Evolutionary conservation across 2,797 vertebrate species (phyloP).

Genomic region (Cyclura pinguis): DNA sequence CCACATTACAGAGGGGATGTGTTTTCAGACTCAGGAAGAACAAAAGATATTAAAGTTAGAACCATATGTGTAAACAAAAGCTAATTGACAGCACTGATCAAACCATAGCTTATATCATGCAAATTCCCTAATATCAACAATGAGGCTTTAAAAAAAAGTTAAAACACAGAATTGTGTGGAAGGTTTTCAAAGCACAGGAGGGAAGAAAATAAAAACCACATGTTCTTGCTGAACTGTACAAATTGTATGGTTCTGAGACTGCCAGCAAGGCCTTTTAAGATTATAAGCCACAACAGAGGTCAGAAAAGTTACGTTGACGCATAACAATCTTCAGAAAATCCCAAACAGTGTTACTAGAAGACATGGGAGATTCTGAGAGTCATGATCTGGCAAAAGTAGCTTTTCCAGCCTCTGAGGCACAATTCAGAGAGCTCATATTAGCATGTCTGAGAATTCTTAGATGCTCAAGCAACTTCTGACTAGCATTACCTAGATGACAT

Average conservation of each 20-base stretch:
- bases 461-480: neutral
- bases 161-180: slow-evolving; percentile 42
- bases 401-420: too few relatives aligned
- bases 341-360: too few relatives aligned
- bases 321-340: too few relatives aligned
- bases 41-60: slow-evolving; percentile 60
- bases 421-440: neutral
- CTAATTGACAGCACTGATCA: slow-evolving; percentile 52
- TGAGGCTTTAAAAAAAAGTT: slow-evolving; percentile 37
- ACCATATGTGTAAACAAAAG: slow-evolving; percentile 51
- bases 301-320: too few relatives aligned
- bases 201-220: slow-evolving; percentile 24
- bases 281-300: neutral
- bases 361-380: too few relatives aligned
- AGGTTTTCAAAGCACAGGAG: slow-evolving; percentile 52
- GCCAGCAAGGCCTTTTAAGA: slow-evolving; percentile 32
- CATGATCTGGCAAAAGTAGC: too few relatives aligned
- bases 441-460: neutral
- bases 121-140: slow-evolving; percentile 65
- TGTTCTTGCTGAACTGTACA: slow-evolving; percentile 31
- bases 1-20: slow-evolving; percentile 18
- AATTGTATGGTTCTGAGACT: slow-evolving; percentile 6
- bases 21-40: slow-evolving; percentile 52
- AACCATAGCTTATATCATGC: slow-evolving; percentile 70
- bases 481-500: neutral